Percentiles rank a stretch among this genome's conserved stretches.
These are phyloP conservation scores for Standfussiana lucernea DNA, from an alignment of 2,888 invertebrate genomes.

Conservation along the genomic window DNA sequence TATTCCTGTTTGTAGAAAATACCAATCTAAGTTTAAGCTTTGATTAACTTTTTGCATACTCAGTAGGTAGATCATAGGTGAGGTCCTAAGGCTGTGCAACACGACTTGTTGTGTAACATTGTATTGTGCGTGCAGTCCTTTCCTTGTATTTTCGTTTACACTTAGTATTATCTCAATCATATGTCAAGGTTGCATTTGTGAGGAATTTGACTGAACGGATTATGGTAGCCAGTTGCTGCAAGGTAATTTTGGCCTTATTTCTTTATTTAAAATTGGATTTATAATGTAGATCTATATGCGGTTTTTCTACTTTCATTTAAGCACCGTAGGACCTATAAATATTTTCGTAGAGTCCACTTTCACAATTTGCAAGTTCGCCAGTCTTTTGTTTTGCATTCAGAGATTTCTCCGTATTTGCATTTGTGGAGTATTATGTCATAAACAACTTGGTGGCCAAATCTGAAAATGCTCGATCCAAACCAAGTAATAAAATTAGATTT, in stretches of 20 bases:
- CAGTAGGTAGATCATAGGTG: constrained; percentile 13
- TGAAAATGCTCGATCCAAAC: not conserved
- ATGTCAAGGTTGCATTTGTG: constrained; percentile 56
- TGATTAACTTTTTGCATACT: not conserved
- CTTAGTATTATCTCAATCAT: constrained; percentile 40
- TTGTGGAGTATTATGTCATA: no score
- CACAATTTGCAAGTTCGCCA: not conserved
- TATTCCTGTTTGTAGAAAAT: not conserved
- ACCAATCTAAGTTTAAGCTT: not conserved
- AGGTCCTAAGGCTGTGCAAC: constrained; percentile 15
- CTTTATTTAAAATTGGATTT: not conserved
- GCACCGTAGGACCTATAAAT: not conserved
- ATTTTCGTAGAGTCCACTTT: constrained; percentile 1
- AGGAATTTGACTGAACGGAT: constrained; percentile 33
- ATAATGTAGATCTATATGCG: not conserved
- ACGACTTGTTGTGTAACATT: constrained; percentile 45
- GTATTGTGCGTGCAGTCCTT: constrained; percentile 35
- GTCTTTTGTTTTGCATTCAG: constrained; percentile 16
- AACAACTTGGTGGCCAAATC: not conserved
- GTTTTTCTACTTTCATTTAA: not conserved
- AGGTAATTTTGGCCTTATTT: constrained; percentile 7
- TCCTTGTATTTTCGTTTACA: constrained; percentile 47
- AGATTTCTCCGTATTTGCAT: constrained; percentile 10
- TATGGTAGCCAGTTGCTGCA: constrained; percentile 19
- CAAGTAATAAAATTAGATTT: not conserved